A percentile compares a stretch with the other conserved stretches of the same genome.
phyloP scores from a whole-genome alignment of 1,140 invertebrate genomes.

The Lasioglossum baleicum region DNA sequence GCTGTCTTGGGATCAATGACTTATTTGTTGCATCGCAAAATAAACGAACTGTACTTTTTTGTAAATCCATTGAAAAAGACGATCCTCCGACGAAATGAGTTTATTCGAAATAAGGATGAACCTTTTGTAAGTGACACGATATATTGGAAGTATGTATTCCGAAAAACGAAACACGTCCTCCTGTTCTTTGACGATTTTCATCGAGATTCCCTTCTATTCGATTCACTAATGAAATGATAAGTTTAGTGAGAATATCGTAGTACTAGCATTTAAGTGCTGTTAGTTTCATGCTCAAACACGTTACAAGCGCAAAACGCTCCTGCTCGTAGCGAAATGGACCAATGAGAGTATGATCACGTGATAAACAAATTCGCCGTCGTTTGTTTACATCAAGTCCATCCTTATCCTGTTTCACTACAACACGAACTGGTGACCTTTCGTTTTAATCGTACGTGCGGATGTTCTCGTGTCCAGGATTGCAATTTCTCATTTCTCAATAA shows the following conservation, averaged over 20 bases:
- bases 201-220: not conserved
- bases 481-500: no score
- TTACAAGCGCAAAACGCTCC: not conserved
- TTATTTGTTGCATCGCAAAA: conserved; percentile 3
- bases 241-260: not conserved
- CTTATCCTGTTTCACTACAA: not conserved
- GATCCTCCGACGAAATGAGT: not conserved
- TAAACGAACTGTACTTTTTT: not conserved
- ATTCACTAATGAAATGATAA: not conserved
- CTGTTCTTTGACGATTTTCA: not conserved
- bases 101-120: not conserved
- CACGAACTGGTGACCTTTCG: not conserved
- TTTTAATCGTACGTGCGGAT: not conserved
- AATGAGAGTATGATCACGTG: not conserved
- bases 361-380: not conserved
- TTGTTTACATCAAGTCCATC: not conserved
- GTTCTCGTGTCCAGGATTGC: no score
- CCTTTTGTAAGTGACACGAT: not conserved
- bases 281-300: not conserved
- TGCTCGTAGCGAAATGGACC: not conserved
- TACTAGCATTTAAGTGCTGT: not conserved
- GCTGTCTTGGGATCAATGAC: conserved; percentile 48
- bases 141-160: not conserved
- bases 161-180: not conserved
- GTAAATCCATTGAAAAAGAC: not conserved